A percentile compares a stretch with the other conserved stretches of the same genome.
Evolutionary conservation across 2,888 invertebrate genomes (phyloP).

Genomic region (Cinara cedri): DNA sequence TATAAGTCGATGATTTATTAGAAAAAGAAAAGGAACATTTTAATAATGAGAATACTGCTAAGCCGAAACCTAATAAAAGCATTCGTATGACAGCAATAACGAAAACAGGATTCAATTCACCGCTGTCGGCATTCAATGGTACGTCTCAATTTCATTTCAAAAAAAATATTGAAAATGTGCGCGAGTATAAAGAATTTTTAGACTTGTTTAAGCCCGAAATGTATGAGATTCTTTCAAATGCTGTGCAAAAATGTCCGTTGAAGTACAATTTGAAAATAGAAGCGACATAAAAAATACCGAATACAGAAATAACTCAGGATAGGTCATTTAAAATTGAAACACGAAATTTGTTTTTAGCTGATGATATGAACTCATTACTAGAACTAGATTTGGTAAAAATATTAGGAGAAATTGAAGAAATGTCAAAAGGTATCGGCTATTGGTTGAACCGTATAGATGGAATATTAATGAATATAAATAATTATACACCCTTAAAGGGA

Average conservation of each 20-base stretch:
- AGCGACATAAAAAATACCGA: neutral
- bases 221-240: neutral
- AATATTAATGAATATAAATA: neutral
- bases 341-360: neutral
- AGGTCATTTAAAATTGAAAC: neutral
- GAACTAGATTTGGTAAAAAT: neutral
- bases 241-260: neutral
- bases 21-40: no score
- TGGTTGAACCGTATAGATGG: neutral
- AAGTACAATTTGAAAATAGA: constrained; percentile 8
- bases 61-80: no score
- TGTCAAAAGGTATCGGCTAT: neutral
- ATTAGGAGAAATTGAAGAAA: neutral
- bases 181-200: neutral
- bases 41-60: no score
- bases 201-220: neutral
- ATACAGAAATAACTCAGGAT: neutral
- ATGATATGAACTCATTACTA: neutral
- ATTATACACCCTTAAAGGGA: neutral
- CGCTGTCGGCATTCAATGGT: neutral
- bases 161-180: neutral
- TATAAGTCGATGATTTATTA: no score
- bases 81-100: no score
- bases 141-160: neutral
- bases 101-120: neutral